These are phyloP conservation scores for Ochropleura plecta DNA, from an alignment of 2,888 invertebrate species.

Conservation along the genomic window DNA sequence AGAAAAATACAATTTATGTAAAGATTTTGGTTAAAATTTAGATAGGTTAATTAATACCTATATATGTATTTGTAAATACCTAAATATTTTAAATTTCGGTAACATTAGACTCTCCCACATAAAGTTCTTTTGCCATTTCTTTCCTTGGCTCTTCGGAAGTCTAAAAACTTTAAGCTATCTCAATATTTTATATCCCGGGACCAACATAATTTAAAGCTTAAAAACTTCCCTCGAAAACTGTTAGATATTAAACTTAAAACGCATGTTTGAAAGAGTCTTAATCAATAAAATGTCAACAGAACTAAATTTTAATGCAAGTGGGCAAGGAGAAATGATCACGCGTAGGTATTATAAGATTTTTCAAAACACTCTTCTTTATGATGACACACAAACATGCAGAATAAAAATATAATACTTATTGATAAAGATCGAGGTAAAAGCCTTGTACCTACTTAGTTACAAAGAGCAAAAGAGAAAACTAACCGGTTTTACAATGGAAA, in stretches of 20 bases:
- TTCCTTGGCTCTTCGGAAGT: conserved; percentile 15
- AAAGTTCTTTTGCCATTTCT: neutral
- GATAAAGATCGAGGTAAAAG: neutral
- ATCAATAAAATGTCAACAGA: no score
- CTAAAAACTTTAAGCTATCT: conserved; percentile 26
- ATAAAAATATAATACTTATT: neutral
- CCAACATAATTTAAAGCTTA: conserved; percentile 33
- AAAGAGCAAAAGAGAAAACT: no score
- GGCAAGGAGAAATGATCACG: neutral
- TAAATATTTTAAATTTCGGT: neutral
- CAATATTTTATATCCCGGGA: conserved; percentile 40
- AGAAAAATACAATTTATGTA: neutral
- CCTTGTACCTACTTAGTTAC: no score
- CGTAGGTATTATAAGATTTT: neutral
- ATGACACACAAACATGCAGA: neutral
- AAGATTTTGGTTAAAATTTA: neutral
- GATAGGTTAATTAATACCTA: neutral
- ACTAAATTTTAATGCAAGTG: neutral
- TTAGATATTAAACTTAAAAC: neutral
- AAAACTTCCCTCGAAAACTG: conserved; percentile 3
- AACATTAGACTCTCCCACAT: neutral
- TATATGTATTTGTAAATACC: neutral
- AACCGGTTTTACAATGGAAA: no score
- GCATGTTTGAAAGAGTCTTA: neutral
- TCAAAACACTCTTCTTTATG: neutral